These are phyloP conservation scores for Drosophila sp. DNA, from an alignment of 1,140 invertebrate species.

Conservation along the genomic window DNA sequence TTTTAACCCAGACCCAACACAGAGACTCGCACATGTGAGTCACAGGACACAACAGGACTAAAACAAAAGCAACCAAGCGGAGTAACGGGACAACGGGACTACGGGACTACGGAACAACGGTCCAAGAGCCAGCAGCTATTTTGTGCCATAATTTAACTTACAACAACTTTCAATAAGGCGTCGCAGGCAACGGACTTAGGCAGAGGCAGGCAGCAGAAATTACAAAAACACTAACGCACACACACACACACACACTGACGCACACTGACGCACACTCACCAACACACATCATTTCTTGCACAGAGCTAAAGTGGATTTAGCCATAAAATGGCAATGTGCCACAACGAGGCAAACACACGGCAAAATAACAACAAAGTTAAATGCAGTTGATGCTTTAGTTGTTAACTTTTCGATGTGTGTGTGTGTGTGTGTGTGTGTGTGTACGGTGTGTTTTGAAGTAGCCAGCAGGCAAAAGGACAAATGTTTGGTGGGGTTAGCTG, in stretches of 20 bases:
- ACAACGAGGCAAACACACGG: constrained; percentile 51
- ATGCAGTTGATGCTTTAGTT: constrained; percentile 79
- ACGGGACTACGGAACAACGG: background rate
- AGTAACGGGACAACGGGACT: background rate
- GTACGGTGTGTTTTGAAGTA: constrained; percentile 37
- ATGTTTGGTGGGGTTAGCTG: constrained; percentile 23
- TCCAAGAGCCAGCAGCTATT: constrained; percentile 56
- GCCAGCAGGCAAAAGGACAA: constrained; percentile 44
- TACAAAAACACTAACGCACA: constrained; percentile 21
- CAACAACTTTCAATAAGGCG: constrained; percentile 81
- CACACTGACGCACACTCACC: constrained; percentile 5
- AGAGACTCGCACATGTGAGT: constrained; percentile 24
- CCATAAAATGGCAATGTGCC: constrained; percentile 79
- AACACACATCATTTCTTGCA: constrained; percentile 52
- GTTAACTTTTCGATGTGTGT: constrained; percentile 42
- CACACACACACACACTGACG: constrained; percentile 1
- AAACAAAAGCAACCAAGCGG: constrained; percentile 23
- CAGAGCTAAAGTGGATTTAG: constrained; percentile 76
- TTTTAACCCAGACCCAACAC: constrained; percentile 54
- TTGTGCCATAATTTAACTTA: constrained; percentile 79
- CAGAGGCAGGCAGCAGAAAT: constrained; percentile 35
- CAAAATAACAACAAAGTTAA: constrained; percentile 78
- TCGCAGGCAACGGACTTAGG: constrained; percentile 45
- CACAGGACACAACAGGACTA: constrained; percentile 36
- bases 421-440: constrained; percentile 5